Conservation (phyloP, 2,888 invertebrate species). For the Drosophila pseudotakahashii region DNA sequence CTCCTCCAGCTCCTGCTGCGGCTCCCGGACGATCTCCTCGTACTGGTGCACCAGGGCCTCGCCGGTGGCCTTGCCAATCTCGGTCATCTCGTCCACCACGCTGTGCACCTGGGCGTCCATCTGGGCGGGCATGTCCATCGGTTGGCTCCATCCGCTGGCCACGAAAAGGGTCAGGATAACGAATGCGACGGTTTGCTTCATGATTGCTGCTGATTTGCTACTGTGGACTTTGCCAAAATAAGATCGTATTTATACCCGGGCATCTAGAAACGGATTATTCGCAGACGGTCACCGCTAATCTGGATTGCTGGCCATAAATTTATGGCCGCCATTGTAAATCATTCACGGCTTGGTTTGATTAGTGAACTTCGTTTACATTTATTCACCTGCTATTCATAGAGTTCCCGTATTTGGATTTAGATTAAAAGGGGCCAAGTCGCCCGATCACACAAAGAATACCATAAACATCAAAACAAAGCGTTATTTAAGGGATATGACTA, state of each 20-base stretch:
- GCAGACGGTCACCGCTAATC: slow-evolving; percentile 20
- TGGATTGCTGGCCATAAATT: slow-evolving; percentile 33
- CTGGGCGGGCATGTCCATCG: slow-evolving; percentile 40
- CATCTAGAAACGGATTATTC: slow-evolving; percentile 1
- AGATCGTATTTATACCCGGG: slow-evolving; percentile 52
- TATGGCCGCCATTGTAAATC: slow-evolving; percentile 24
- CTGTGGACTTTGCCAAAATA: neutral
- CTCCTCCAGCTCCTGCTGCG: slow-evolving; percentile 65
- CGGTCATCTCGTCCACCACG: slow-evolving; percentile 53
- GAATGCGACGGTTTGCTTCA: slow-evolving; percentile 46
- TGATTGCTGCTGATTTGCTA: slow-evolving; percentile 23
- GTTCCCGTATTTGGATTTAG: slow-evolving; percentile 20
- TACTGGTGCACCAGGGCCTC: slow-evolving; percentile 60
- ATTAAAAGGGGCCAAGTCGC: slow-evolving; percentile 10
- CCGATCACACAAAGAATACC: neutral
- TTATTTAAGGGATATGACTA: neutral
- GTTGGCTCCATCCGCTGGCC: slow-evolving; percentile 53
- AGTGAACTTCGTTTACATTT: slow-evolving; percentile 42
- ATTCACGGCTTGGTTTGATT: slow-evolving; percentile 14
- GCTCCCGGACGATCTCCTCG: slow-evolving; percentile 67
- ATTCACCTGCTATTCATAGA: slow-evolving; percentile 22
- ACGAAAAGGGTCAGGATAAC: slow-evolving; percentile 46
- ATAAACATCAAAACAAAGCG: slow-evolving; percentile 9
- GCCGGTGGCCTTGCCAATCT: slow-evolving; percentile 57
- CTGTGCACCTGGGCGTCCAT: slow-evolving; percentile 49